phyloP scores from a whole-genome alignment of 2,113 vertebrate genomes.

The Lepus timidus region DNA sequence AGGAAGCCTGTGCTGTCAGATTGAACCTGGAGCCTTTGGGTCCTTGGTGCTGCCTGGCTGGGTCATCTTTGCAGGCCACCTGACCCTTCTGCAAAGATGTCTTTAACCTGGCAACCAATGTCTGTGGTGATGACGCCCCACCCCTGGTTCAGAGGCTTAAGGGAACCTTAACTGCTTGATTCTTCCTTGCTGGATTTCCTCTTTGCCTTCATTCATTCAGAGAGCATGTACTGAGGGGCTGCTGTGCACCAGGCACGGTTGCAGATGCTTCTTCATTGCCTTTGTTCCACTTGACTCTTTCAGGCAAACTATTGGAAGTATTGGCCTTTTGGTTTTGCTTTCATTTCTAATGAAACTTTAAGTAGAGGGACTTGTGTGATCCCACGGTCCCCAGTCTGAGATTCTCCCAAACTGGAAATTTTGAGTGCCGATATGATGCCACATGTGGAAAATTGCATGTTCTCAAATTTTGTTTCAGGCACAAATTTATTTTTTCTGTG shows the following conservation, averaged over 20 bases:
- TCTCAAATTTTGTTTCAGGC: background rate
- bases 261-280: background rate
- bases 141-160: background rate
- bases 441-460: background rate
- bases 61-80: background rate
- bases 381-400: background rate
- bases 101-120: background rate
- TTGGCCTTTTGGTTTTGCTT: constrained; percentile 39
- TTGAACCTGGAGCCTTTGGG: background rate
- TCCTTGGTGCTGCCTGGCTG: background rate
- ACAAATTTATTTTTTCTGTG: background rate
- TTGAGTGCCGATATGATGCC: background rate
- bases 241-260: too few species aligned
- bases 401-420: background rate
- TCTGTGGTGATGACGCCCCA: background rate
- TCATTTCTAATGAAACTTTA: constrained; percentile 19
- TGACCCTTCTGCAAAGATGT: rapidly evolving
- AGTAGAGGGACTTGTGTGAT: background rate
- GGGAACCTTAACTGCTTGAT: background rate
- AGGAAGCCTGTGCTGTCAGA: background rate
- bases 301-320: background rate
- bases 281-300: background rate
- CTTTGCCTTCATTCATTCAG: background rate
- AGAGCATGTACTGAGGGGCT: background rate
- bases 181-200: background rate